Conservation (phyloP, 2,888 invertebrate species). For the Incurvaria masculella region DNA sequence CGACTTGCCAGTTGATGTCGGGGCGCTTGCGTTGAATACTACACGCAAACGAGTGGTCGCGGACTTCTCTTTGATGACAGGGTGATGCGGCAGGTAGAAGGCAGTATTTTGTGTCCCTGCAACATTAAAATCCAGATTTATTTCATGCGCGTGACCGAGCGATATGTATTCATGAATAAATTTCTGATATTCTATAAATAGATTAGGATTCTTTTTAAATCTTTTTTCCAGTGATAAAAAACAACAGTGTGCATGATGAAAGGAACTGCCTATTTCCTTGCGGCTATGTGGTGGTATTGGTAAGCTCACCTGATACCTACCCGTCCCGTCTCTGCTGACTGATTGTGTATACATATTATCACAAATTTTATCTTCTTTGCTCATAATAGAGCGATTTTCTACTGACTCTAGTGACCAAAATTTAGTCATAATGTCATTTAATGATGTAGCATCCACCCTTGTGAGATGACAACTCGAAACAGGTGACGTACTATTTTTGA, state of each 20-base stretch:
- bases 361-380: not conserved
- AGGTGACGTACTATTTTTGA: not conserved
- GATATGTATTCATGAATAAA: conserved; percentile 12
- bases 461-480: not conserved
- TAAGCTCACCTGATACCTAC: not conserved
- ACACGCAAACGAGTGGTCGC: conserved; percentile 17
- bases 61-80: conserved; percentile 12
- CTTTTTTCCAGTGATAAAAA: conserved; percentile 4
- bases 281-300: not conserved
- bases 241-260: conserved; percentile 3
- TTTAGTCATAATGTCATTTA: not conserved
- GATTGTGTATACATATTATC: not conserved
- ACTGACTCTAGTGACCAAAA: not conserved
- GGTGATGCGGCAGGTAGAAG: conserved; percentile 17
- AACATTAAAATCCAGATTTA: conserved; percentile 1
- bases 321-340: not conserved
- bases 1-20: conserved; percentile 16
- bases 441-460: not conserved
- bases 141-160: conserved; percentile 12
- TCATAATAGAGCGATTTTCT: not conserved
- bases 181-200: conserved; percentile 6
- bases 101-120: conserved; percentile 7
- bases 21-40: conserved; percentile 17
- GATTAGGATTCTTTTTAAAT: conserved; percentile 3
- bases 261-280: conserved; percentile 4